phyloP scores from a whole-genome alignment of 2,113 vertebrate species.

The Istiophorus platypterus region DNA sequence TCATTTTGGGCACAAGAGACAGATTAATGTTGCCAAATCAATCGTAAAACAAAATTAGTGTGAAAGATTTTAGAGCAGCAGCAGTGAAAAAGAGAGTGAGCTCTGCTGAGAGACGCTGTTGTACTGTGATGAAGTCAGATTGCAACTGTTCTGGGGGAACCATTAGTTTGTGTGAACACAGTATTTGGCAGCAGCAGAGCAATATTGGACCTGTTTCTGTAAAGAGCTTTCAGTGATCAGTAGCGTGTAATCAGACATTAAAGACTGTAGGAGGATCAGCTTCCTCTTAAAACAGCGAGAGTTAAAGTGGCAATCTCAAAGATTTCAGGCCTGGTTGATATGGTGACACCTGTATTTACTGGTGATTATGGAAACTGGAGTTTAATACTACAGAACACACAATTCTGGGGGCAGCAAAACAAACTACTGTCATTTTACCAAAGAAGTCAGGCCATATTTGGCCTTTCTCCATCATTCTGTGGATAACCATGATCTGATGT shows the following conservation, averaged over 20 bases:
- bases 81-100: slow-evolving; percentile 1
- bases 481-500: too few species aligned
- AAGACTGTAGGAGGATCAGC: too few species aligned
- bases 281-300: slow-evolving; percentile 31
- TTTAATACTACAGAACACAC: too few species aligned
- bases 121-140: not conserved
- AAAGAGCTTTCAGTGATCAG: slow-evolving; percentile 17
- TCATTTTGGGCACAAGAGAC: not conserved
- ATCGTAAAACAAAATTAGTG: too few species aligned
- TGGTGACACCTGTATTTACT: too few species aligned
- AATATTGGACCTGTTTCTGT: slow-evolving; percentile 11
- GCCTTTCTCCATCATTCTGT: too few species aligned
- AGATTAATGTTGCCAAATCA: not conserved
- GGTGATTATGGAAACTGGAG: too few species aligned
- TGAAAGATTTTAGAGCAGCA: not conserved
- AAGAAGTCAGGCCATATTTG: too few species aligned
- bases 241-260: too few species aligned
- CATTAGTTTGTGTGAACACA: slow-evolving; percentile 35
- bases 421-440: too few species aligned
- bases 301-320: not conserved
- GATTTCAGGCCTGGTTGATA: too few species aligned
- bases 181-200: slow-evolving; percentile 23
- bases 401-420: too few species aligned
- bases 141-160: slow-evolving; percentile 15
- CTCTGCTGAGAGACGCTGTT: slow-evolving; percentile 8